phyloP scores from a whole-genome alignment of 2,797 vertebrate species.

The Pygocentrus nattereri region DNA sequence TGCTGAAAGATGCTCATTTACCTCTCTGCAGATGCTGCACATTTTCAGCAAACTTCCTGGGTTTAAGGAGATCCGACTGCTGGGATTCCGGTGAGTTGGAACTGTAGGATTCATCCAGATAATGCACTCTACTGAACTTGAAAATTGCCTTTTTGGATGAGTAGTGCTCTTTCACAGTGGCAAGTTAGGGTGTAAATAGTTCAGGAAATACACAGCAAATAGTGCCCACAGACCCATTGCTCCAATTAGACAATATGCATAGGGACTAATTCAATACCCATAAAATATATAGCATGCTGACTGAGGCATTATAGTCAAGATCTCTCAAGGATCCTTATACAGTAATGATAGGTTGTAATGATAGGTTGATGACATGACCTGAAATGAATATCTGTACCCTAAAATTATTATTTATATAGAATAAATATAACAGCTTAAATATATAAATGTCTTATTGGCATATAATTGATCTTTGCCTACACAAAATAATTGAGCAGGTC shows the following conservation, averaged over 20 bases:
- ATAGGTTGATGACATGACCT: too few relatives aligned
- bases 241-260: conserved; percentile 17
- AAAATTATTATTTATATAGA: background rate
- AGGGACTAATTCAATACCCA: background rate
- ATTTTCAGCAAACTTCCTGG: conserved; percentile 91
- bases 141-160: conserved; percentile 57
- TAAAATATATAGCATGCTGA: background rate
- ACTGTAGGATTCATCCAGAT: conserved; percentile 48
- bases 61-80: conserved; percentile 90
- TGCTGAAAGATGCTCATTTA: conserved; percentile 27
- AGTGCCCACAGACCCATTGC: conserved; percentile 9
- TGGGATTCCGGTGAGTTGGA: conserved; percentile 90
- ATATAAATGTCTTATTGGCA: background rate
- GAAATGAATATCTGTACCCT: background rate
- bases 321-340: too few relatives aligned
- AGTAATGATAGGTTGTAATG: too few relatives aligned
- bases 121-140: conserved; percentile 51
- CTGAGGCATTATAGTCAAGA: too few relatives aligned
- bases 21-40: conserved; percentile 84
- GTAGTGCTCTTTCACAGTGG: conserved; percentile 32
- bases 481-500: conserved; percentile 72
- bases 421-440: background rate
- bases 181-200: conserved; percentile 20
- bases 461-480: conserved; percentile 29
- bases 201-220: conserved; percentile 32